Base-by-base conservation (phyloP, 2,888 invertebrate genomes). In the Thumatha senex region DNA sequence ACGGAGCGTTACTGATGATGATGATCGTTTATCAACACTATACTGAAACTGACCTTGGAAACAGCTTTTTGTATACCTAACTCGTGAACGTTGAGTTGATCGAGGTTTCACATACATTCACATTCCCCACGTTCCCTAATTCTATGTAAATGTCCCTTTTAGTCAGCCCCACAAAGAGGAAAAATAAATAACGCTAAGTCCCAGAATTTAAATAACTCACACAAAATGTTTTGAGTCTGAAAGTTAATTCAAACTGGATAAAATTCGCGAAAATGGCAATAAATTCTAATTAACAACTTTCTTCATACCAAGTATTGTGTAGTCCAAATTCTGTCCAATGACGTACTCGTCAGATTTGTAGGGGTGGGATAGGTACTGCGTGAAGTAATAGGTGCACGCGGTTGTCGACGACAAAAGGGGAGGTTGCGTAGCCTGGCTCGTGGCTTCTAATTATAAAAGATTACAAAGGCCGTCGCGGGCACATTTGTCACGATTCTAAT, bases 401-500 rank as follows among this genome's bases (percentile, higher is more conserved):
- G 30, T 29, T 42, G 24, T 33, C 40, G 40, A 24, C 40, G 33
- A 11, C 38, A 15, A 24, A 2, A 24, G 18, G 3, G 18, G 10
- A 14, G 35, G 9, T 12, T 35, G 8, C 13, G 29, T 24, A 34
- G 18, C 14, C 12, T 12, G 40, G 9, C 40, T 0, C 38, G 40
- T 31, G 40, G 31, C 14, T 14, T n/a, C 48, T 59, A 46, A 59
- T 63, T 59, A 55, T 49, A 62, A 54, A 53, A 51, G 48, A 62
- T 63, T 48, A 51, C 35, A 18, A 33, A 43, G 49, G 45, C 9
- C 44, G 40, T 24, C 41, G 50, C 33, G 48, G 30, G 49, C 39
- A 40, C 51, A 62, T 62, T 60, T 56, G 57, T 63, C 52, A 59
- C 36, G 48, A 54, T 53, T 55, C 52, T 61, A 54, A 61, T 63